Evolutionary conservation across 2,113 vertebrate genomes (phyloP).

Genomic region (Hyperopisus bebe): DNA sequence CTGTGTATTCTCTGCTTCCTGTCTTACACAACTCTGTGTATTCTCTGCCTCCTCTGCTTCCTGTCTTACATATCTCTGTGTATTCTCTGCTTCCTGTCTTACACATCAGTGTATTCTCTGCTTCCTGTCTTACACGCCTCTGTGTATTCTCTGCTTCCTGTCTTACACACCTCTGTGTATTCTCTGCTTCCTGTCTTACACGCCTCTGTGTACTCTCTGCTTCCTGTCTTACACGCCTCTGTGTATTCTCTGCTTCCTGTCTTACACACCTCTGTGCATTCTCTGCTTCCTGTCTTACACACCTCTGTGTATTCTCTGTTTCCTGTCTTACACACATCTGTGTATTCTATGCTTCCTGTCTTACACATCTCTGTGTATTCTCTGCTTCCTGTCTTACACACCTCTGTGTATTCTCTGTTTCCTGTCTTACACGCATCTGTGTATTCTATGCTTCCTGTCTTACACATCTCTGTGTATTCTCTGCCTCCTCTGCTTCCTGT

Average conservation of each 20-base stretch:
- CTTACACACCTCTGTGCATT: neutral
- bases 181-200: neutral
- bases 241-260: neutral
- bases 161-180: neutral
- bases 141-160: neutral
- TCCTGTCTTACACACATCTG: neutral
- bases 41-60: no score
- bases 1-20: slow-evolving; percentile 14
- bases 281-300: neutral
- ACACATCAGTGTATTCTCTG: neutral
- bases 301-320: neutral
- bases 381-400: slow-evolving; percentile 17
- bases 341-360: neutral
- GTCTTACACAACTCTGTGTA: no score
- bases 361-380: neutral
- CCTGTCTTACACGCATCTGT: neutral
- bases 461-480: neutral
- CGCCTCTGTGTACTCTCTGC: neutral
- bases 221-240: neutral
- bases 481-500: neutral
- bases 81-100: no score
- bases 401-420: neutral
- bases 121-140: neutral
- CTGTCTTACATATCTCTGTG: no score
- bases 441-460: neutral